A percentile compares a stretch with the other conserved stretches of the same genome.
Conservation (phyloP, 2,113 vertebrate species). For the Grallaria varia region DNA sequence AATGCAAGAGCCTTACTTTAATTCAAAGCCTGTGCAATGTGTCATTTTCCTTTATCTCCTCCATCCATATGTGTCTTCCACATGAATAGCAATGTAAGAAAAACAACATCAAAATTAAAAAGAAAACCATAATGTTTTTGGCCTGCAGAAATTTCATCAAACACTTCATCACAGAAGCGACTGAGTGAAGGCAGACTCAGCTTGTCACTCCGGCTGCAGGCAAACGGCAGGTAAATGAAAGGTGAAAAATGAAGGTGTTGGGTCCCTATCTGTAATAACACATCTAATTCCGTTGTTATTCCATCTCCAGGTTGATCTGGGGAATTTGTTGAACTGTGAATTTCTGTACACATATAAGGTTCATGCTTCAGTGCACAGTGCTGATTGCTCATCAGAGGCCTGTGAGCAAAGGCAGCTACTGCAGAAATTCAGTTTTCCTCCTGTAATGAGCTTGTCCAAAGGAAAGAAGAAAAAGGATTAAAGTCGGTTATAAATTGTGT, state of each 20-base stretch:
- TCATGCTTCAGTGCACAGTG: constrained; percentile 55
- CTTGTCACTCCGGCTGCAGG: background rate
- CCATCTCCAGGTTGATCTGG: constrained; percentile 49
- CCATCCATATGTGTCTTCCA: background rate
- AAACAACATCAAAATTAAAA: constrained; percentile 15
- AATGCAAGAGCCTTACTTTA: background rate
- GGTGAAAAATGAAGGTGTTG: constrained; percentile 32
- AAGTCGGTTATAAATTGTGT: background rate
- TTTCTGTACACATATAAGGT: constrained; percentile 49
- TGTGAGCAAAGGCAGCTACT: constrained; percentile 23
- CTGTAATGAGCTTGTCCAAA: constrained; percentile 51
- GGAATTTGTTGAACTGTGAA: constrained; percentile 59
- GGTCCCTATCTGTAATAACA: constrained; percentile 66
- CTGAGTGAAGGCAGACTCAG: background rate
- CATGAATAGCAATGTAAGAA: background rate
- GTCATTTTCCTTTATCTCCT: constrained; percentile 1
- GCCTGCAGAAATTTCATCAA: constrained; percentile 34
- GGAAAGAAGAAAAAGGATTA: constrained; percentile 48
- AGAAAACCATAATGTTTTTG: background rate
- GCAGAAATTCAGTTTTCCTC: constrained; percentile 47
- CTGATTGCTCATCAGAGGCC: constrained; percentile 63
- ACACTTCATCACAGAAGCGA: background rate
- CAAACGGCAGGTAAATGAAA: constrained; percentile 46
- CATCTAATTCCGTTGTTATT: constrained; percentile 63
- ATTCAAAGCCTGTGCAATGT: background rate